These are phyloP conservation scores for Syngnathoides biaculeatus DNA, from an alignment of 2,113 vertebrate genomes.

Conservation along the genomic window DNA sequence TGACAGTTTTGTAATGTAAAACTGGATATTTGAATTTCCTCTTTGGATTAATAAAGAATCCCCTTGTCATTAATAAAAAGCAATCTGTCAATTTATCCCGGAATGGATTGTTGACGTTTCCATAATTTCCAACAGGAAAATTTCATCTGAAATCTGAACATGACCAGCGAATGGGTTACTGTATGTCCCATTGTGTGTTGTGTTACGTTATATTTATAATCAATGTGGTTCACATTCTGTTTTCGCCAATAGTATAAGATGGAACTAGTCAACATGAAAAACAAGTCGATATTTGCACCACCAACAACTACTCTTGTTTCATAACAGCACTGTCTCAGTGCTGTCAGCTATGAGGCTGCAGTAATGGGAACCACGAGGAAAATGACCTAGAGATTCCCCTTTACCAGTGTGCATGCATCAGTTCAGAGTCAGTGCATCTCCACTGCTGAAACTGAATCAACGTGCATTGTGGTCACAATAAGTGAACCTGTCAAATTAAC, in stretches of 20 bases:
- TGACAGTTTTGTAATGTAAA: background rate
- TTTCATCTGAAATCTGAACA: background rate
- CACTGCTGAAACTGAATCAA: slow-evolving; percentile 14
- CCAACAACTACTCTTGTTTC: slow-evolving; percentile 22
- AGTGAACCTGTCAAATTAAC: slow-evolving; percentile 22
- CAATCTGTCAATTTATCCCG: background rate
- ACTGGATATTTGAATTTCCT: background rate
- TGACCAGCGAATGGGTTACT: background rate
- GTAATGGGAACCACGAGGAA: slow-evolving; percentile 65
- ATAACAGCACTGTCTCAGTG: slow-evolving; percentile 23
- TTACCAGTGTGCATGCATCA: background rate
- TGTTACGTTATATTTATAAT: background rate
- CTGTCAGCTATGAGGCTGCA: slow-evolving; percentile 49
- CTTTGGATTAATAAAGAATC: background rate
- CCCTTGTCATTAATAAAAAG: background rate
- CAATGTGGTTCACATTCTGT: slow-evolving; percentile 3
- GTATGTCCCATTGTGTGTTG: background rate
- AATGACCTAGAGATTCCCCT: slow-evolving; percentile 26
- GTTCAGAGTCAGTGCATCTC: slow-evolving; percentile 13
- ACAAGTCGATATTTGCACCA: slow-evolving; percentile 4
- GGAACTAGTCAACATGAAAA: slow-evolving; percentile 5
- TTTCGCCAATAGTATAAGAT: background rate
- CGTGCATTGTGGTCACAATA: slow-evolving; percentile 6
- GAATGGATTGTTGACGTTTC: background rate
- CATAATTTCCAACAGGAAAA: background rate